Conservation (phyloP, 2,113 vertebrate genomes). For the Erythrolamprus reginae region DNA sequence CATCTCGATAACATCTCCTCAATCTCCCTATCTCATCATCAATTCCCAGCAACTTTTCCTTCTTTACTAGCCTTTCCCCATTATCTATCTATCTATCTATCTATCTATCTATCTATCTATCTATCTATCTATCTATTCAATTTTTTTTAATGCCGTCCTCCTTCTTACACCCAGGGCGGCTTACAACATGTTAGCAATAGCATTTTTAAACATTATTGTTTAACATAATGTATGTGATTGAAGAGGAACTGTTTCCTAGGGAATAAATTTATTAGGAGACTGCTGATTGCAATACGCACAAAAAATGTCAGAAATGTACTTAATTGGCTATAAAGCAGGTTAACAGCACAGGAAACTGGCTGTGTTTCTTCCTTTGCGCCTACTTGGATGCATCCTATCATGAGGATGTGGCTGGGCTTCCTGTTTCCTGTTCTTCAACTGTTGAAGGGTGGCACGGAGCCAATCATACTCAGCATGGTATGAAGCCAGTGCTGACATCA, state of each 20-base stretch:
- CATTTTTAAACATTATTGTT: too few relatives aligned
- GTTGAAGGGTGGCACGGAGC: neutral
- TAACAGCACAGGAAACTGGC: neutral
- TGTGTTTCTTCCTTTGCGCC: neutral
- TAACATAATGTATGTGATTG: neutral
- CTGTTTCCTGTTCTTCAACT: conserved; percentile 5
- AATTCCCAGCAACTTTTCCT: neutral
- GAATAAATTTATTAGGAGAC: neutral
- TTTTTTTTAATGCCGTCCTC: too few relatives aligned
- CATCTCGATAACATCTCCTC: neutral
- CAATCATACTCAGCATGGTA: neutral
- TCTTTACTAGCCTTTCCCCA: neutral
- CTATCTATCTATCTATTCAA: too few relatives aligned
- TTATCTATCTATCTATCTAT: too few relatives aligned
- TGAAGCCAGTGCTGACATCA: conserved; percentile 20
- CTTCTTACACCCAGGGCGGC: too few relatives aligned
- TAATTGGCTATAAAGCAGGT: neutral
- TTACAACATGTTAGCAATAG: too few relatives aligned
- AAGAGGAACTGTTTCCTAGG: neutral
- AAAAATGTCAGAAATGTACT: neutral
- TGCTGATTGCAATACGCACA: neutral
- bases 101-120: too few relatives aligned
- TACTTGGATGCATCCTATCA: neutral
- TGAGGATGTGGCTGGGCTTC: neutral
- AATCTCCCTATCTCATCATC: neutral